phyloP scores from a whole-genome alignment of 2,888 invertebrate species.

The Phrixothrix hirtus region DNA sequence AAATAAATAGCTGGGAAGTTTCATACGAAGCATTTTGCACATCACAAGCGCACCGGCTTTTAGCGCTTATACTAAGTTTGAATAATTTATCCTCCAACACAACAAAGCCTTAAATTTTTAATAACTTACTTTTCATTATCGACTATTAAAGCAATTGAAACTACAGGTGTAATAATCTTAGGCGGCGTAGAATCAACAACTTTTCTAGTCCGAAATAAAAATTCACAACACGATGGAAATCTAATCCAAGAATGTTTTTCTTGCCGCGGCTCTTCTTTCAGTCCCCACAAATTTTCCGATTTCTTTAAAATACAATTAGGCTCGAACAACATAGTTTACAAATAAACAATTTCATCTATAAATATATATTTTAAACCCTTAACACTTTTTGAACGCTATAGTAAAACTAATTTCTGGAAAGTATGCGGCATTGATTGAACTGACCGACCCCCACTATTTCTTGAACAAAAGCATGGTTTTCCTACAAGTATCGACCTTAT shows the following conservation, averaged over 20 bases:
- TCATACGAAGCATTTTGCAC: no score
- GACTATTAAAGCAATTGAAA: conserved; percentile 46
- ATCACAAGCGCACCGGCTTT: no score
- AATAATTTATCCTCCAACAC: no score
- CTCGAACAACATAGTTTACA: conserved; percentile 20
- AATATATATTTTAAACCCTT: no score
- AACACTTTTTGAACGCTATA: conserved; percentile 3
- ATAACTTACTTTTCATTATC: conserved; percentile 30
- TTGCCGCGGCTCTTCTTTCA: conserved; percentile 37
- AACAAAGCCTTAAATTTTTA: neutral
- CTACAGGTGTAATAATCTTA: conserved; percentile 43
- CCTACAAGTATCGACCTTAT: conserved; percentile 28
- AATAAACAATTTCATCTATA: no score
- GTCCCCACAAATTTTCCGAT: conserved; percentile 40
- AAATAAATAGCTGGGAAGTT: no score
- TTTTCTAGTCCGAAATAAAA: conserved; percentile 35
- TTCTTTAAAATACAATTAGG: conserved; percentile 20
- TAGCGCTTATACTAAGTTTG: no score
- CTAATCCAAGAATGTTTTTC: conserved; percentile 28
- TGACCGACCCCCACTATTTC: conserved; percentile 37
- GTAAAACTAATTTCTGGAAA: conserved; percentile 7
- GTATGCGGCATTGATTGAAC: conserved; percentile 38
- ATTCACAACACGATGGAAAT: conserved; percentile 35
- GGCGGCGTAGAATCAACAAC: conserved; percentile 30
- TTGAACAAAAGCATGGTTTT: conserved; percentile 23